Evolutionary conservation across 2,888 invertebrate species (phyloP), one percentile per base, ranked within the genome.

Genomic region (Autographa gamma): DNA sequence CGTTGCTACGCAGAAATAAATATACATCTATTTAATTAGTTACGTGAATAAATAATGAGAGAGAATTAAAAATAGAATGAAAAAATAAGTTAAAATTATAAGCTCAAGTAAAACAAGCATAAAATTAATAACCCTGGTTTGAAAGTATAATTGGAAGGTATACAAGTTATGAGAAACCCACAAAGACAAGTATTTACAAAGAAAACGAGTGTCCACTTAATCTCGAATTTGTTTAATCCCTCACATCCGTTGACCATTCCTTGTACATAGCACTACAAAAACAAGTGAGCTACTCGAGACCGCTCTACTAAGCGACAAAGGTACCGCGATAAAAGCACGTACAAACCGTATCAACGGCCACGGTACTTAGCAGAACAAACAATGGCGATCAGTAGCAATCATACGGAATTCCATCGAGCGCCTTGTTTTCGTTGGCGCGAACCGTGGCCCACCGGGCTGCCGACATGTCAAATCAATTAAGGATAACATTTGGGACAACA

Each of bases 391-490:
- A 89, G 93, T 92, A 91, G 92, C 91, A 87, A 90, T 90, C 91
- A 90, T 88, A 89, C 89, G 85, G 83, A 88, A 88, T 89, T 85
- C 83, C 85, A 85, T 83, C 71, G 69, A 81, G 83, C 81, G 80
- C 69, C 77, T 74, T 91, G 90, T 92, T 92, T 91, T 92, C 90
- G 90, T 92, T 89, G 84, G 87, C 89, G 76, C 84, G 73, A 77
- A 85, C 86, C 88, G 85, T 87, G 82, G 83, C 84, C 84, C 86
- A 83, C 84, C 80, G 84, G 79, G 85, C 83, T 80, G 80, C 74
- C 86, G 84, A 92, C 93, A 93, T 87, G 93, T 90, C 91, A 91
- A 92, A 91, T 92, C 93, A 93, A 93, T 93, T 93, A 93, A 88
- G 86, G 85, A 86, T 83, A 88, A 88, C 87, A 86, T 87, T 84